A percentile compares a stretch with the other conserved stretches of the same genome.
Evolutionary conservation across 2,113 vertebrate genomes (phyloP).

Genomic region (human): GRCh38 chr7:34044501-34045000

Average conservation of each 20-base stretch:
- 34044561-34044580: background rate
- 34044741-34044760: conserved; percentile 55
- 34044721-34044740: conserved; percentile 30
- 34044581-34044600: background rate
- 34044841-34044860: background rate
- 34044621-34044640: conserved; percentile 18
- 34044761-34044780: conserved; percentile 34
- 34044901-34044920: rapidly evolving
- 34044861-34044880: background rate
- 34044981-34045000: background rate
- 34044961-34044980: background rate
- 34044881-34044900: background rate
- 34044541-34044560: background rate
- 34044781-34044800: conserved; percentile 56
- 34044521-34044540: background rate
- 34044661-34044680: conserved; percentile 47
- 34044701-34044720: conserved; percentile 44
- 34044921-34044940: no score
- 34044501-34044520: background rate
- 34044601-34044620: background rate
- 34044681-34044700: conserved; percentile 52
- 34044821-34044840: background rate
- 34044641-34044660: background rate
- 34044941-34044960: background rate
- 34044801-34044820: background rate